Conservation (phyloP, 64 coral and sea anemone genomes). For the Porites australiensis region DNA sequence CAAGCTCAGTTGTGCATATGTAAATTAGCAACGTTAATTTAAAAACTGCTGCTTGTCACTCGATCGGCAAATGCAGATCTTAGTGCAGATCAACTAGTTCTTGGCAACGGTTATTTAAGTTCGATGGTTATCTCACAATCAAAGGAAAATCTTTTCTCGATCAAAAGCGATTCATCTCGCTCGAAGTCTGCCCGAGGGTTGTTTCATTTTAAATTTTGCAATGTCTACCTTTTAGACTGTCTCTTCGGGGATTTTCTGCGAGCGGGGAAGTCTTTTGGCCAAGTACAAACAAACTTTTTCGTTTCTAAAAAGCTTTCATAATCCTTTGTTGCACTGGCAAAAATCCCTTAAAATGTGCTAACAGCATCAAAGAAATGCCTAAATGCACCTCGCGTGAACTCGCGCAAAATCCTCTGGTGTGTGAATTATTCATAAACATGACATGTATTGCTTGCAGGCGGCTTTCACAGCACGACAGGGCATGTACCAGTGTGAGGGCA, state of each 20-base stretch:
- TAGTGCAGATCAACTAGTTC: too few relatives aligned
- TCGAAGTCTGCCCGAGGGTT: not conserved
- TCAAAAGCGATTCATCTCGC: not conserved
- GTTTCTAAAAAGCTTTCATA: not conserved
- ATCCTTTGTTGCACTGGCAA: not conserved
- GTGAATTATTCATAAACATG: slow-evolving; percentile 45
- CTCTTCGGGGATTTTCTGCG: not conserved
- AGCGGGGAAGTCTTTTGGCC: too few relatives aligned
- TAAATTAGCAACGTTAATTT: not conserved
- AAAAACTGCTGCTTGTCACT: not conserved
- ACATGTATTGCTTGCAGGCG: slow-evolving; percentile 9
- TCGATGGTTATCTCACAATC: not conserved
- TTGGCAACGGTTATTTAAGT: not conserved
- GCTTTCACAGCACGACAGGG: slow-evolving; percentile 20
- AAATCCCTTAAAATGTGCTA: not conserved
- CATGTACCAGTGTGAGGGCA: not conserved
- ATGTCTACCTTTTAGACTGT: not conserved
- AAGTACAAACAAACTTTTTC: not conserved
- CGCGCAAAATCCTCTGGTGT: not conserved
- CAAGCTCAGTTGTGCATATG: not conserved
- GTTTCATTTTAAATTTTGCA: slow-evolving; percentile 13
- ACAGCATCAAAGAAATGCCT: not conserved
- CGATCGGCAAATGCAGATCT: not conserved
- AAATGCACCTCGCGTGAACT: not conserved
- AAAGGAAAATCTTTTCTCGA: not conserved